Conservation (phyloP, 1,140 invertebrate genomes). For the Eurosta solidaginis region DNA sequence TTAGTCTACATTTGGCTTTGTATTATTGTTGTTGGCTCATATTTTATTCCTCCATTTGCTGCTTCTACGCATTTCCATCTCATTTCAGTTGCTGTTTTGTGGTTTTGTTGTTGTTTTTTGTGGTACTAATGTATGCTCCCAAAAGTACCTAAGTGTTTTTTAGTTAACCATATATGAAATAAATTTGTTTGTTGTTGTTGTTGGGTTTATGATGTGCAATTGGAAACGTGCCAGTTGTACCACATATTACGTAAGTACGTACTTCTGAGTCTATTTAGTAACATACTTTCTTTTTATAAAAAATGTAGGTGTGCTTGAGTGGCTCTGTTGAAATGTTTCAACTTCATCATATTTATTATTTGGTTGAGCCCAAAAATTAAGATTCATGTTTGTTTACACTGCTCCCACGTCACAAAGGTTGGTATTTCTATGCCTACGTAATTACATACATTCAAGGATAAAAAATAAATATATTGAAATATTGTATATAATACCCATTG, state of each 20-base stretch:
- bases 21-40: not conserved
- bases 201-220: not conserved
- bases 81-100: not conserved
- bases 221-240: not conserved
- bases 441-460: not conserved
- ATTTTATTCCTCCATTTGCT: not conserved
- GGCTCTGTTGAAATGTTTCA: not conserved
- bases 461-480: not conserved
- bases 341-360: conserved; percentile 22
- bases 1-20: not conserved
- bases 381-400: conserved; percentile 12
- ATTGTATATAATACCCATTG: not conserved
- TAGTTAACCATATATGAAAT: not conserved
- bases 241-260: no score
- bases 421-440: not conserved
- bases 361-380: conserved; percentile 10
- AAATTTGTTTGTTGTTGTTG: not conserved
- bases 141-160: conserved; percentile 17
- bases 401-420: not conserved
- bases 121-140: conserved; percentile 1
- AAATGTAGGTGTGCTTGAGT: not conserved
- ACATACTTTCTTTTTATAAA: not conserved
- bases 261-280: no score
- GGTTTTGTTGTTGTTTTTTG: not conserved
- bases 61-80: not conserved